Percentiles rank a stretch among this genome's conserved stretches.
These are phyloP conservation scores for Ciona savignyi DNA, from an alignment of 23 tunicate genomes.

Conservation along the genomic window DNA sequence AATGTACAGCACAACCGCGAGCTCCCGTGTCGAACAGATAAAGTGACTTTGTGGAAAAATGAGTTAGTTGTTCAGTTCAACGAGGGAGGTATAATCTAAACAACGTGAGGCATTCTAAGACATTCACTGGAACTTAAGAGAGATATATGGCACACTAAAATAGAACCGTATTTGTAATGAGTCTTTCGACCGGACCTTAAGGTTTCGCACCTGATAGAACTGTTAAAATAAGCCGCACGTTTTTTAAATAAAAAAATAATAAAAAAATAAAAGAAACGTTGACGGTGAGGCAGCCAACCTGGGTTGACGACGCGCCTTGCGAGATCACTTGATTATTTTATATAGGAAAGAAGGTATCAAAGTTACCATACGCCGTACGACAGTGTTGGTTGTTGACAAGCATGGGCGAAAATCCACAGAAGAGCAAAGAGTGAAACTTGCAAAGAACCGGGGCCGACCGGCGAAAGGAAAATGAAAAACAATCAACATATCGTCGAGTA, in stretches of 20 bases:
- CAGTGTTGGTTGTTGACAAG: not conserved
- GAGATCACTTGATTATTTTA: not conserved
- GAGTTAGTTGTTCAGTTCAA: no score
- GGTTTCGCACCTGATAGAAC: no score
- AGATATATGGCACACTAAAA: no score
- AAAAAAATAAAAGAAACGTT: not conserved
- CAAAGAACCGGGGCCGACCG: not conserved
- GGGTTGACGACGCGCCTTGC: not conserved
- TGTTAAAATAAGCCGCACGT: no score
- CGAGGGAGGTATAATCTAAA: no score
- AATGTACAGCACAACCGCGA: not conserved
- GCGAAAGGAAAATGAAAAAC: not conserved
- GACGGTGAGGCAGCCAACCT: conserved; percentile 1
- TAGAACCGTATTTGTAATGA: no score
- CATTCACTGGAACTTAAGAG: no score
- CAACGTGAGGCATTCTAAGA: no score
- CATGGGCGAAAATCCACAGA: not conserved
- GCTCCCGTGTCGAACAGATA: no score
- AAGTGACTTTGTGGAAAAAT: no score
- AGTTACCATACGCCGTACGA: not conserved
- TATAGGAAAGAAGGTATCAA: not conserved
- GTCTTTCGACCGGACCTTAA: no score
- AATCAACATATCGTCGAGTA: not conserved
- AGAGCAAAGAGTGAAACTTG: not conserved
- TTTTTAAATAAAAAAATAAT: no score